Evolutionary conservation across 2,797 vertebrate genomes (phyloP).

Genomic region (Sandelia bainsii): DNA sequence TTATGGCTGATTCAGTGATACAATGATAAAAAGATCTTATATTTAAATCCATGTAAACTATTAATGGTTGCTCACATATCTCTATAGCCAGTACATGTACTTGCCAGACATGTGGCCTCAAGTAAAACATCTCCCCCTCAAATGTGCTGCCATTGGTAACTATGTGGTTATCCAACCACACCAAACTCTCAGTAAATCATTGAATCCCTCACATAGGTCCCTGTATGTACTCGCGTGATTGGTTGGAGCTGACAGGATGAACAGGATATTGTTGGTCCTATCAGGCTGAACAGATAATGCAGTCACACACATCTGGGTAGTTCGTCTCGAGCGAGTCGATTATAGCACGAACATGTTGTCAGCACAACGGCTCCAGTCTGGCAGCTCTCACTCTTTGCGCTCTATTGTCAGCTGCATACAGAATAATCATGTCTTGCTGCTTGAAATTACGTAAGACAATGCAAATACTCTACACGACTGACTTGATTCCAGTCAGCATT

Average conservation of each 20-base stretch:
- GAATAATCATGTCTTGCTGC: constrained; percentile 48
- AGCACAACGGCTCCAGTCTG: constrained; percentile 67
- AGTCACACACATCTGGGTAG: constrained; percentile 41
- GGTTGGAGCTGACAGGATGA: constrained; percentile 45
- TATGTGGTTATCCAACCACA: constrained; percentile 30
- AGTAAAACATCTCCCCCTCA: constrained; percentile 1
- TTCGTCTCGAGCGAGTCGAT: constrained; percentile 59
- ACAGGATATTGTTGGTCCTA: constrained; percentile 54
- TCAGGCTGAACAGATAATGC: constrained; percentile 49
- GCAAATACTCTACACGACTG: constrained; percentile 21
- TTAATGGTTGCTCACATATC: constrained; percentile 7
- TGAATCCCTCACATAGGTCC: constrained; percentile 23
- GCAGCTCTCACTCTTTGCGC: constrained; percentile 54
- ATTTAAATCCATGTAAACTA: constrained; percentile 35
- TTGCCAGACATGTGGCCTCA: neutral
- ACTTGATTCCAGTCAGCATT: constrained; percentile 24
- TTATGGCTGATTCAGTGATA: no score
- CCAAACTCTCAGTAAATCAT: constrained; percentile 30
- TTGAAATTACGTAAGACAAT: constrained; percentile 53
- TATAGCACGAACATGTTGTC: constrained; percentile 50
- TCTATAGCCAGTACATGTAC: neutral
- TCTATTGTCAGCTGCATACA: constrained; percentile 44
- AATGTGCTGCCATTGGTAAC: constrained; percentile 21
- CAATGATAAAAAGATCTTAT: constrained; percentile 4
- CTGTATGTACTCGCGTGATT: constrained; percentile 32